Evolutionary conservation across 2,888 invertebrate species (phyloP).

Genomic region (Tetranychus piercei): DNA sequence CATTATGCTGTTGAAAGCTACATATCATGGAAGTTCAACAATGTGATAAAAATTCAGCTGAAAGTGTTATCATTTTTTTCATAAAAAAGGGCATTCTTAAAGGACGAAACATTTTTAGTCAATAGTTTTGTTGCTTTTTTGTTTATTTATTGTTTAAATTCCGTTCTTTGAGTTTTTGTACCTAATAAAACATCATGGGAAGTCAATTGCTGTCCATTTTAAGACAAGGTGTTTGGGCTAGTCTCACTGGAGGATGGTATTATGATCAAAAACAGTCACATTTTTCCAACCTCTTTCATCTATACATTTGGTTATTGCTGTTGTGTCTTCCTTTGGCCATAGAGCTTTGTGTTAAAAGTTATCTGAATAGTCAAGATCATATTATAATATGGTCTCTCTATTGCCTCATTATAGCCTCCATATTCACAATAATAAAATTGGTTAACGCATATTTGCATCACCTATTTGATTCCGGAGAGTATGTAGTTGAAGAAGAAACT

Average conservation of each 20-base stretch:
- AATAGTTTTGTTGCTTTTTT: not conserved
- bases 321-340: conserved; percentile 74
- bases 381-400: conserved; percentile 53
- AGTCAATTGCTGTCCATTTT: conserved; percentile 94
- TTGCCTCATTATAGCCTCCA: conserved; percentile 54
- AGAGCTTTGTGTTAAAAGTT: conserved; percentile 14
- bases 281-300: conserved; percentile 92
- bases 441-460: conserved; percentile 73
- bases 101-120: not conserved
- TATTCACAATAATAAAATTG: conserved; percentile 64
- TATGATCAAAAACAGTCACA: conserved; percentile 94
- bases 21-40: no score
- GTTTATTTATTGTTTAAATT: not conserved
- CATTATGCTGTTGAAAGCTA: no score
- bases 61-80: no score
- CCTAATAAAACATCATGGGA: conserved; percentile 44
- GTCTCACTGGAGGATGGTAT: conserved; percentile 96
- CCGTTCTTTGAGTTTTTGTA: not conserved
- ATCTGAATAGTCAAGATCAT: not conserved
- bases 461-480: conserved; percentile 85
- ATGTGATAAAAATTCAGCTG: no score
- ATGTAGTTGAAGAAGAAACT: conserved; percentile 39
- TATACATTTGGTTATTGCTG: conserved; percentile 89
- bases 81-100: conserved; percentile 33
- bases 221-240: conserved; percentile 97